Evolutionary conservation across 2,113 vertebrate genomes (phyloP), one percentile per base, ranked within the genome.

Genomic region (Ictidomys tridecemlineatus): DNA sequence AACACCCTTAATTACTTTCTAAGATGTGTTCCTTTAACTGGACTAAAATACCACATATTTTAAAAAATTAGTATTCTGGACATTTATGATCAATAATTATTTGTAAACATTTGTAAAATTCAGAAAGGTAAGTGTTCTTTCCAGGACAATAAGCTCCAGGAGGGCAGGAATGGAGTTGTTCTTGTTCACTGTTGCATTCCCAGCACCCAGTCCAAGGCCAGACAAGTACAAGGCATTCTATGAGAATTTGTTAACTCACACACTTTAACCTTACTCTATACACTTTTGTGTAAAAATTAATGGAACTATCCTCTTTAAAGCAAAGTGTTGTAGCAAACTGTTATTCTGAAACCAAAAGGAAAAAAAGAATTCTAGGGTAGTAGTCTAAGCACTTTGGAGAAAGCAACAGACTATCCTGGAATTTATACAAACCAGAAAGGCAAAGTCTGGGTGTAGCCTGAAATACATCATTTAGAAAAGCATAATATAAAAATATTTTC

Each of bases 271-370:
- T 85, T 61, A 80, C n/a, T 53, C 56, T 76, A 70, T 2, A 94
- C 7, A 79, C 11, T 72, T 92, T 70, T 87, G 58, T 61, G 24
- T 88, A 84, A 28, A 22, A 53, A 73, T 26, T 30, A 39, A 77
- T 69, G 37, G 65, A 85, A 95, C 82, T 67, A 80, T 42, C 45
- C n/a, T 84, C 56, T 24, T n/a, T 89, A 53, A 10, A 85, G 28
- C 42, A 69, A 65, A 92, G 30, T 84, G 34, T 85, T 45, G 88
- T 5, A 39, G 22, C 39, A 76, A 78, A n/a, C n/a, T n/a, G 24
- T 34, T 51, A 89, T 61, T 95, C 69, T 53, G 22, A 28, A 95
- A 89, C 74, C 69, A 86, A 80, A 89, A 89, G 45, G 53, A 93
- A 89, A 79, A 88, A 58, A 18, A 16, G 22, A 84, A 84, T 87